Conservation (phyloP, 2,113 vertebrate genomes). For the Notarius quadriscutis region DNA sequence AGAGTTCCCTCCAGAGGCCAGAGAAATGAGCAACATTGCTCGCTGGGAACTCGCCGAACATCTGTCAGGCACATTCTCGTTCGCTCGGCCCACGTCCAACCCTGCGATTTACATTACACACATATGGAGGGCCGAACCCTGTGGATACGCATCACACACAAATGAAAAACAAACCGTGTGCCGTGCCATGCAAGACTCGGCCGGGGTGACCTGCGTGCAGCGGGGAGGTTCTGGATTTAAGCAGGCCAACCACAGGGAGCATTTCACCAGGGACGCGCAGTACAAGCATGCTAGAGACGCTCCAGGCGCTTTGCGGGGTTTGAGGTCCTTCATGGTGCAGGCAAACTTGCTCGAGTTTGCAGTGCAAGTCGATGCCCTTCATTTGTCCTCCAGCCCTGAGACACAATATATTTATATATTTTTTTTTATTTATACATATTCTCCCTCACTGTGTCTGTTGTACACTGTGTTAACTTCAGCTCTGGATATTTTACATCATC, state of each 20-base stretch:
- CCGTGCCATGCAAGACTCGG: constrained; percentile 51
- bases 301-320: constrained; percentile 45
- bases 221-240: constrained; percentile 46
- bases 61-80: constrained; percentile 73
- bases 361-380: constrained; percentile 36
- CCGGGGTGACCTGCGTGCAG: constrained; percentile 49
- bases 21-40: constrained; percentile 65
- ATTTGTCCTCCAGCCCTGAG: constrained; percentile 52
- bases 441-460: not conserved
- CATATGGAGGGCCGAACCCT: constrained; percentile 45
- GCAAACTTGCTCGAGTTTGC: constrained; percentile 13
- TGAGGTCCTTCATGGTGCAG: constrained; percentile 36
- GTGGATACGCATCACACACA: constrained; percentile 60
- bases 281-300: constrained; percentile 20
- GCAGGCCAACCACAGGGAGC: constrained; percentile 29
- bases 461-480: constrained; percentile 31
- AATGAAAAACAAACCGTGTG: constrained; percentile 62
- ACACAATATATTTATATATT: constrained; percentile 14
- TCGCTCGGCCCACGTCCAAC: constrained; percentile 65
- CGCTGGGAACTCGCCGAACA: constrained; percentile 66
- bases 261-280: constrained; percentile 20
- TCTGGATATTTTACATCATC: constrained; percentile 35
- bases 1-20: constrained; percentile 68
- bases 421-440: not conserved
- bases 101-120: constrained; percentile 55